Conservation (phyloP, 2,888 invertebrate genomes). For the Xestoiulus laeticollis region DNA sequence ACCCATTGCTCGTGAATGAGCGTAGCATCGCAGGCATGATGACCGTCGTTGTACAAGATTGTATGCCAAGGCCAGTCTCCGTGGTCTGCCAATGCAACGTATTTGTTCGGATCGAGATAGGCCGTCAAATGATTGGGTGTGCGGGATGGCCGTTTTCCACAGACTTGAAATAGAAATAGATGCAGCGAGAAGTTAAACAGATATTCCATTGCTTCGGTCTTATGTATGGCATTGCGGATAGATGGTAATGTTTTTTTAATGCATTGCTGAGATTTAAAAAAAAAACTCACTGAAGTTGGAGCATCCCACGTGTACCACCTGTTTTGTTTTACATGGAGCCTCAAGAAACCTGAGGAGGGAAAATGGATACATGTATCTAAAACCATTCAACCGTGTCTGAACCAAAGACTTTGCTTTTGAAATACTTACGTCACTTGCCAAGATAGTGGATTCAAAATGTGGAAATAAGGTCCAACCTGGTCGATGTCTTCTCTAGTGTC, state of each 20-base stretch:
- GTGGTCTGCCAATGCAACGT: conserved; percentile 57
- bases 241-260: background rate
- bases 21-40: conserved; percentile 89
- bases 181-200: no score
- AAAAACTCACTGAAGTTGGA: conserved; percentile 74
- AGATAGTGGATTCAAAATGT: conserved; percentile 82
- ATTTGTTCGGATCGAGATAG: conserved; percentile 55
- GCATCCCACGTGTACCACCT: conserved; percentile 82
- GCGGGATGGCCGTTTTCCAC: conserved; percentile 72
- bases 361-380: conserved; percentile 61
- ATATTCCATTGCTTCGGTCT: no score
- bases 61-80: conserved; percentile 85
- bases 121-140: conserved; percentile 53
- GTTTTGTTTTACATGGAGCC: conserved; percentile 77
- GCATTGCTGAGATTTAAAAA: no score
- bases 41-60: conserved; percentile 81
- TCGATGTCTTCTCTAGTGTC: conserved; percentile 73
- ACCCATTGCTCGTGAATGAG: conserved; percentile 84
- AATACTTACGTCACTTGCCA: conserved; percentile 61
- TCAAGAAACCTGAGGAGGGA: conserved; percentile 73
- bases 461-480: conserved; percentile 75
- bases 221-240: background rate
- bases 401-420: background rate
- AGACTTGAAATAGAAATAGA: no score
- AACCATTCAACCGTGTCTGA: background rate